These are phyloP conservation scores for Endomychus coccineus DNA, from an alignment of 2,888 invertebrate genomes.

Conservation along the genomic window DNA sequence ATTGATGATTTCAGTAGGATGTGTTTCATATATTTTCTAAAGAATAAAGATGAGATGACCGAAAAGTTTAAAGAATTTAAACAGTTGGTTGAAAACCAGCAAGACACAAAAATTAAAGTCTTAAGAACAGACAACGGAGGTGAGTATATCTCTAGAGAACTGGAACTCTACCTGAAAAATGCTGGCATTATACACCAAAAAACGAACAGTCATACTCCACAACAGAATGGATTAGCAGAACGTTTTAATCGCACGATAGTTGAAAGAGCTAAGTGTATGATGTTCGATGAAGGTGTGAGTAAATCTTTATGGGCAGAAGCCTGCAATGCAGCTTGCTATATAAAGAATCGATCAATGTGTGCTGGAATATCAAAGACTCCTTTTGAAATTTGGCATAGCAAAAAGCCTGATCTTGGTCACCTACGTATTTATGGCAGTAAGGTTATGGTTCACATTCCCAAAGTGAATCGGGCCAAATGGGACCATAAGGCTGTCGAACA, in stretches of 20 bases:
- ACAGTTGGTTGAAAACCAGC: slow-evolving; percentile 26
- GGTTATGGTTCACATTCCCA: slow-evolving; percentile 18
- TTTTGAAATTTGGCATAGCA: slow-evolving; percentile 9
- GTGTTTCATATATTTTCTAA: slow-evolving; percentile 27
- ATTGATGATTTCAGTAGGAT: slow-evolving; percentile 30
- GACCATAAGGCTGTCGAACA: slow-evolving; percentile 18
- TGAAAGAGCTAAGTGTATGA: slow-evolving; percentile 16
- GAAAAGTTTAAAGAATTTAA: slow-evolving; percentile 26
- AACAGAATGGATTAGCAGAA: slow-evolving; percentile 25
- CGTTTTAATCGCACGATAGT: slow-evolving; percentile 20
- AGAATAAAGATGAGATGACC: slow-evolving; percentile 25
- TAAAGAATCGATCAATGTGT: slow-evolving; percentile 10
- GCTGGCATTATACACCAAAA: slow-evolving; percentile 24
- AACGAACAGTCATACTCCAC: slow-evolving; percentile 23
- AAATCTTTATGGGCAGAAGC: slow-evolving; percentile 14
- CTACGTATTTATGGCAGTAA: slow-evolving; percentile 15
- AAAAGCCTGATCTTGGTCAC: slow-evolving; percentile 13
- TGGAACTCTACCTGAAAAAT: slow-evolving; percentile 13
- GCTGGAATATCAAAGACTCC: slow-evolving; percentile 8
- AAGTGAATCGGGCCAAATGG: slow-evolving; percentile 18
- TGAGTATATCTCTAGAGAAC: slow-evolving; percentile 13
- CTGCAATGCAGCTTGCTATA: slow-evolving; percentile 9
- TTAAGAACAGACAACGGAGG: slow-evolving; percentile 24
- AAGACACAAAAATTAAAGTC: slow-evolving; percentile 23
- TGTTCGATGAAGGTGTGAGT: slow-evolving; percentile 9